Percentiles rank a stretch among this genome's conserved stretches.
These are phyloP conservation scores for Diplazon laetatorius DNA, from an alignment of 2,888 invertebrate genomes.

Conservation along the genomic window DNA sequence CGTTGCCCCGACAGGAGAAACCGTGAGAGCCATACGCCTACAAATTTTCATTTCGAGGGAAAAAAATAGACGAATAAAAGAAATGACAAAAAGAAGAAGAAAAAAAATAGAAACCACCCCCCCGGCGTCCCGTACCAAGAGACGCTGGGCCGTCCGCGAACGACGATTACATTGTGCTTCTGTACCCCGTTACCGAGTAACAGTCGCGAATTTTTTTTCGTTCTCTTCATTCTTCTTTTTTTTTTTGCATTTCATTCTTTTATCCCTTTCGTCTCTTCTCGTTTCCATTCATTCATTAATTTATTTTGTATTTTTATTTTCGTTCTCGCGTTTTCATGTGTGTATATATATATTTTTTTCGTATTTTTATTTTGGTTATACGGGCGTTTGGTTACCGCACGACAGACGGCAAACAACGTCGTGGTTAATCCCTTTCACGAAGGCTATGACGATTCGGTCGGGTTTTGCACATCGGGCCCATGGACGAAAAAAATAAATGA, in stretches of 20 bases:
- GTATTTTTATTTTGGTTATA: too few relatives aligned
- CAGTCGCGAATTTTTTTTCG: slow-evolving; percentile 12
- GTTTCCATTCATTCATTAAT: too few relatives aligned
- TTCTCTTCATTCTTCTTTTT: slow-evolving; percentile 4
- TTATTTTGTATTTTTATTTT: slow-evolving; percentile 24
- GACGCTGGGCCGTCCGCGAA: slow-evolving; percentile 30
- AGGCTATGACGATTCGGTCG: slow-evolving; percentile 10
- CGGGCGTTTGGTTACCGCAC: slow-evolving; percentile 45
- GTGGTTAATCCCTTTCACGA: slow-evolving; percentile 55
- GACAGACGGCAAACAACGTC: slow-evolving; percentile 45
- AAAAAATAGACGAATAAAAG: neutral
- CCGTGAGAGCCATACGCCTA: slow-evolving; percentile 17
- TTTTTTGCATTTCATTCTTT: slow-evolving; percentile 3
- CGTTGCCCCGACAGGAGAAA: slow-evolving; percentile 6
- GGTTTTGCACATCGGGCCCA: neutral
- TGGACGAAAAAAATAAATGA: neutral
- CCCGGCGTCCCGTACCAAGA: slow-evolving; percentile 10
- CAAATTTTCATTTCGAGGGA: slow-evolving; percentile 57
- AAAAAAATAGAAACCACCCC: too few relatives aligned
- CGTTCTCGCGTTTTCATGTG: too few relatives aligned
- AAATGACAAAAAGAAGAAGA: too few relatives aligned
- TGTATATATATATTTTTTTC: too few relatives aligned
- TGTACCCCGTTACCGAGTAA: slow-evolving; percentile 30
- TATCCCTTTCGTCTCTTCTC: too few relatives aligned
- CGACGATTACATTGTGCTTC: slow-evolving; percentile 48